Conservation (phyloP, 2,113 vertebrate genomes). For the Alouatta palliata region DNA sequence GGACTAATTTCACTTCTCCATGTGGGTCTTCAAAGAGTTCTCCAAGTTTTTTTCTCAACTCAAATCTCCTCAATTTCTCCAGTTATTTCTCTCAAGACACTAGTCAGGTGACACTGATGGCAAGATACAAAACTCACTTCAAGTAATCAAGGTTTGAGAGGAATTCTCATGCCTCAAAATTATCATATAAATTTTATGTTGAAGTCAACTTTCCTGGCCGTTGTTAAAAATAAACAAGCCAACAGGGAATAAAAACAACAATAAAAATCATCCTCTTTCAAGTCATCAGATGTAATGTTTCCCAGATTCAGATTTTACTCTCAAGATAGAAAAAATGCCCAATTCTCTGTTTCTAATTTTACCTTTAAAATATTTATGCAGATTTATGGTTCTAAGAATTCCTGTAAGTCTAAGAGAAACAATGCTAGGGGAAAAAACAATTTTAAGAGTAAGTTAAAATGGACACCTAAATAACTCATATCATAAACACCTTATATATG, state of each 20-base stretch:
- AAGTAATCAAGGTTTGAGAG: background rate
- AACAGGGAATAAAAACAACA: background rate
- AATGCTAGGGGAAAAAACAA: background rate
- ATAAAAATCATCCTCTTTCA: background rate
- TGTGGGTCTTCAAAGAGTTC: background rate
- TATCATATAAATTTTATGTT: background rate
- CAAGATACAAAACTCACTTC: background rate
- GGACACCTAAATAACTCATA: background rate
- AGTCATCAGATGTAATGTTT: background rate
- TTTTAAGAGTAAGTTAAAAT: conserved; percentile 6
- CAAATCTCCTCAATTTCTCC: background rate
- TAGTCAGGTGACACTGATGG: background rate
- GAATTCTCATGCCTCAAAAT: background rate
- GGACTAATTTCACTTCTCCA: background rate
- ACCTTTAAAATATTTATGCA: background rate
- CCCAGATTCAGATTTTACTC: background rate
- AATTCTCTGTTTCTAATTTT: background rate
- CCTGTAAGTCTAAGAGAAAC: background rate
- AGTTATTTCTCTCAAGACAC: background rate
- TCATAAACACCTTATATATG: background rate
- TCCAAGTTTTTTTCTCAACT: background rate
- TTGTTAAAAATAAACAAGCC: background rate
- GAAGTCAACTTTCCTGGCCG: background rate
- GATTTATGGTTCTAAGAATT: background rate
- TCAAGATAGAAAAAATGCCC: background rate